These are phyloP conservation scores for Omphaloscelis lunosa DNA, from an alignment of 2,888 invertebrate genomes.

Conservation along the genomic window DNA sequence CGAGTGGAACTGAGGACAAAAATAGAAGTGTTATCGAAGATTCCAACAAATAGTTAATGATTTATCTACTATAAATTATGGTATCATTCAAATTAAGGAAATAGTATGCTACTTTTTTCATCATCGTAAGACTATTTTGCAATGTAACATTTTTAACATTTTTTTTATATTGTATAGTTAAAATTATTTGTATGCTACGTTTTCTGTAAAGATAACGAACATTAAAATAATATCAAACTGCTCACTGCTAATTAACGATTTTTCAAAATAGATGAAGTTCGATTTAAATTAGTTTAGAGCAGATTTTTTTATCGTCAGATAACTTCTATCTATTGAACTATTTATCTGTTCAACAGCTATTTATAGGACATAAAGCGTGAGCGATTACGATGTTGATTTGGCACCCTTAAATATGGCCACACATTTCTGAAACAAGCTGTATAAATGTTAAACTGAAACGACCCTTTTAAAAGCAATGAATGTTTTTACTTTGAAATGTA, in stretches of 20 bases:
- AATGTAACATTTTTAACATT: no score
- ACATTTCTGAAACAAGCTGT: no score
- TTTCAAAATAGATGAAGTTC: background rate
- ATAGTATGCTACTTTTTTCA: no score
- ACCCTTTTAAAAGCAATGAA: background rate
- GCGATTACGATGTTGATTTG: no score
- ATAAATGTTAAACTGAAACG: background rate
- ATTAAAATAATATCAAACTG: background rate
- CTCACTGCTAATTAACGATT: background rate
- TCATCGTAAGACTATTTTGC: no score
- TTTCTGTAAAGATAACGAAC: background rate
- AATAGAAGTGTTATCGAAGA: no score
- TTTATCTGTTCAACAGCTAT: no score
- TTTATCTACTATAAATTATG: no score
- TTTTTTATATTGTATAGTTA: constrained; percentile 1
- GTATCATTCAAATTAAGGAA: no score
- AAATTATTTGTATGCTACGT: background rate
- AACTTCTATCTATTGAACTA: background rate
- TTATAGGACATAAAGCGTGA: background rate
- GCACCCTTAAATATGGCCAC: no score
- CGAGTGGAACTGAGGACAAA: constrained; percentile 83
- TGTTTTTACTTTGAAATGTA: background rate
- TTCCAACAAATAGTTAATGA: no score
- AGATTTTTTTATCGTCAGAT: background rate
- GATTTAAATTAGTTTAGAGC: background rate